A percentile compares a stretch with the other conserved stretches of the same genome.
These are phyloP conservation scores for Nesoenas mayeri DNA, from an alignment of 2,113 vertebrate species.

Conservation along the genomic window DNA sequence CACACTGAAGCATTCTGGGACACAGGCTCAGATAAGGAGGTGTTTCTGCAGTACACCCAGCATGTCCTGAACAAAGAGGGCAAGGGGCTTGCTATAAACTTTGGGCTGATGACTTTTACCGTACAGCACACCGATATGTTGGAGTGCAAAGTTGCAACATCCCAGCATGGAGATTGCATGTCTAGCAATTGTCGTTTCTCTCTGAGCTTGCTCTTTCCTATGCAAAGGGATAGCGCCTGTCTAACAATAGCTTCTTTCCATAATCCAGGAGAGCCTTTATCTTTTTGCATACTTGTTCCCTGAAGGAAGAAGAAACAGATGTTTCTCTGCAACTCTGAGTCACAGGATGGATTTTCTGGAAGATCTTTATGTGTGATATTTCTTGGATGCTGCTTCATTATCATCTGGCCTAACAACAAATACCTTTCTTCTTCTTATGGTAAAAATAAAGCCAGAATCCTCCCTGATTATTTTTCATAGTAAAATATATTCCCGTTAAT, in stretches of 20 bases:
- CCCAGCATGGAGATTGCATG: not conserved
- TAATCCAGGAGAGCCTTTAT: not conserved
- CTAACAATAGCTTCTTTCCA: not conserved
- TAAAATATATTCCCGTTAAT: not conserved
- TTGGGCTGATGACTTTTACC: not conserved
- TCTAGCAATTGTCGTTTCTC: not conserved
- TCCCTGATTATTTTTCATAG: not conserved
- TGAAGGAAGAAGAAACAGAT: not conserved
- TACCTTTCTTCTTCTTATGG: not conserved
- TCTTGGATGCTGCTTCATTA: not conserved
- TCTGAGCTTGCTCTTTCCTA: not conserved
- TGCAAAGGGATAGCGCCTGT: not conserved
- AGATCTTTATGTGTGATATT: not conserved
- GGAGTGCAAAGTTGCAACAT: not conserved
- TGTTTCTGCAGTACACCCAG: not conserved
- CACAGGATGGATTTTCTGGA: not conserved
- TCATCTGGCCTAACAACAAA: not conserved
- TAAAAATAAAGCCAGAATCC: not conserved
- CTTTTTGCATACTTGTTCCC: not conserved
- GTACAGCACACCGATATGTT: not conserved
- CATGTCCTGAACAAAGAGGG: accelerated
- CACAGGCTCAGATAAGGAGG: not conserved
- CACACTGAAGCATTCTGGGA: not conserved
- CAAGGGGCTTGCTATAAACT: not conserved
- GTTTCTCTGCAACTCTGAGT: not conserved